Conservation (phyloP, 2,113 vertebrate genomes). For the Caracal caracal region DNA sequence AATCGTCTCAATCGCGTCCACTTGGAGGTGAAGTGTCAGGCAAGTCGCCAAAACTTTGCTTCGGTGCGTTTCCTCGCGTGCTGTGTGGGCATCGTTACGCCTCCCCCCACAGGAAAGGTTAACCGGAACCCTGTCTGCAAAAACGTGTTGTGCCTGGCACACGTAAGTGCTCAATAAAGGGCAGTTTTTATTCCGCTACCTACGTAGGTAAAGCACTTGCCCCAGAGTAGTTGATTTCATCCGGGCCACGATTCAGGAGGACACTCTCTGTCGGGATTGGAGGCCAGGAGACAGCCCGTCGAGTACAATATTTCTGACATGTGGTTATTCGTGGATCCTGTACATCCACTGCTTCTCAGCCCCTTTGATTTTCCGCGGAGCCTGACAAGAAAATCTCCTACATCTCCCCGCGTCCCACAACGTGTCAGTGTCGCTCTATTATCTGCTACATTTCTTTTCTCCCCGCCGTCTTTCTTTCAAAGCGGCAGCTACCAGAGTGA, state of each 20-base stretch:
- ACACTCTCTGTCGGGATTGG: accelerated
- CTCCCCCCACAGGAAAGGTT: background rate
- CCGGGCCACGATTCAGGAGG: background rate
- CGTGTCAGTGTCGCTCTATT: accelerated
- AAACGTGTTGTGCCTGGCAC: background rate
- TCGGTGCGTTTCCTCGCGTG: background rate
- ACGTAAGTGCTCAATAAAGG: accelerated
- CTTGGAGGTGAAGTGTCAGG: background rate
- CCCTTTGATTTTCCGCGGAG: background rate
- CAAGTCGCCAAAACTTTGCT: background rate
- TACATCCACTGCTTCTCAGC: accelerated
- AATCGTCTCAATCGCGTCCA: background rate
- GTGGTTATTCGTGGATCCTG: background rate
- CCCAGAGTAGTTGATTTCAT: background rate
- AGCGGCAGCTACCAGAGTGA: background rate
- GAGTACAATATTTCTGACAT: accelerated
- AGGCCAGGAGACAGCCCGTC: background rate
- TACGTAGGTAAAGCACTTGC: background rate
- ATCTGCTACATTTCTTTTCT: accelerated
- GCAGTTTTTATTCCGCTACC: background rate
- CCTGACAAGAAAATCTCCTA: background rate
- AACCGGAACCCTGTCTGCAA: background rate
- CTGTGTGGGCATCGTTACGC: accelerated
- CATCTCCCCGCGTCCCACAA: accelerated
- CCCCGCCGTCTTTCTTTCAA: background rate